These are phyloP conservation scores for Leucosticte australis DNA, from an alignment of 2,113 vertebrate species.

Conservation along the genomic window DNA sequence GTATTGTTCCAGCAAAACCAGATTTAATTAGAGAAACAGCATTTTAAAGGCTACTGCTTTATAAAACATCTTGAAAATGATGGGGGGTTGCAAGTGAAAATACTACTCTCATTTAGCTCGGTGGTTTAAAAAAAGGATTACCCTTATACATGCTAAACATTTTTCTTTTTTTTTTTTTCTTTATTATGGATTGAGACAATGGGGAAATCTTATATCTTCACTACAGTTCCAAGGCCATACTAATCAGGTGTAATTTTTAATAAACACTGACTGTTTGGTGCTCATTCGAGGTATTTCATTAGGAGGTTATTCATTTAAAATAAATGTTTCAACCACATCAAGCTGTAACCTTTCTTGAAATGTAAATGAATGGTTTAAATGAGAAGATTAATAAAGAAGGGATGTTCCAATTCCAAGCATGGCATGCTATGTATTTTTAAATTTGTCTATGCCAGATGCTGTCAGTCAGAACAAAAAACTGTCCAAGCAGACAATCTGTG, in stretches of 20 bases:
- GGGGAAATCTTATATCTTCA: conserved; percentile 59
- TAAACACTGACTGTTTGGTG: conserved; percentile 73
- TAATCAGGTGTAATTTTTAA: conserved; percentile 80
- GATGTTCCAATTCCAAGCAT: conserved; percentile 81
- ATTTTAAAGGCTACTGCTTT: conserved; percentile 58
- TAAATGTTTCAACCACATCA: conserved; percentile 77
- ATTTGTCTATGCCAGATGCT: conserved; percentile 92
- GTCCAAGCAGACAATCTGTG: conserved; percentile 95
- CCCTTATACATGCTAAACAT: neutral
- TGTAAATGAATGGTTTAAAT: conserved; percentile 83
- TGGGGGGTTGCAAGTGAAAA: conserved; percentile 54
- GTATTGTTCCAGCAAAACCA: conserved; percentile 37
- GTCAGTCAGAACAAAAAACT: conserved; percentile 95
- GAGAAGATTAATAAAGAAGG: conserved; percentile 82
- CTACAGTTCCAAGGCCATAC: conserved; percentile 69
- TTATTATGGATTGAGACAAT: conserved; percentile 69
- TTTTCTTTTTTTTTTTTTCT: neutral
- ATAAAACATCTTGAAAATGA: conserved; percentile 53
- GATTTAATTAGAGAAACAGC: conserved; percentile 69
- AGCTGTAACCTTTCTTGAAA: conserved; percentile 81
- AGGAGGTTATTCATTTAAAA: conserved; percentile 80
- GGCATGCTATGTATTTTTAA: conserved; percentile 86
- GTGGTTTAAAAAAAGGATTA: neutral
- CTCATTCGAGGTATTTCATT: conserved; percentile 80
- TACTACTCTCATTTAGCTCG: conserved; percentile 58